Percentiles rank a stretch among this genome's conserved stretches.
phyloP scores from a whole-genome alignment of 1,140 invertebrate genomes.

The Drosophila mojavensis region DNA sequence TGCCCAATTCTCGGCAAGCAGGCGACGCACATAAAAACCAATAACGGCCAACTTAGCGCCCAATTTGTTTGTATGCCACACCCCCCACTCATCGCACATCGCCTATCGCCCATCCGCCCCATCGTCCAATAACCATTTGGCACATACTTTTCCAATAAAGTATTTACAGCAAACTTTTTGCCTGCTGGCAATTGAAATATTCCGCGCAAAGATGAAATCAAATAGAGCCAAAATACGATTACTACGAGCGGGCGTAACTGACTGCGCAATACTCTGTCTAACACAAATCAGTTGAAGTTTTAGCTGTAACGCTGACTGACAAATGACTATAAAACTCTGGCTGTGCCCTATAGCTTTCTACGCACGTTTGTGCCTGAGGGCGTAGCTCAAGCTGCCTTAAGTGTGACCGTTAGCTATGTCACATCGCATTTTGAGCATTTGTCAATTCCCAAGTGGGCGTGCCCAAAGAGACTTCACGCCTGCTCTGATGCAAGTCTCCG shows the following conservation, averaged over 20 bases:
- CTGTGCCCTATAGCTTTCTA: no score
- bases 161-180: slow-evolving; percentile 61
- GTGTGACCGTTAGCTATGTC: neutral
- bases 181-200: slow-evolving; percentile 71
- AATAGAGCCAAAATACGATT: slow-evolving; percentile 34
- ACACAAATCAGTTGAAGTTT: no score
- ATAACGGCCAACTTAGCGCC: slow-evolving; percentile 78
- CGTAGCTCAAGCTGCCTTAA: no score
- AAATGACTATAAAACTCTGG: no score
- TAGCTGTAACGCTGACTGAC: no score
- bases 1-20: neutral
- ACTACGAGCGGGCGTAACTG: neutral
- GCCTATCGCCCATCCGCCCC: neutral
- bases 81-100: neutral
- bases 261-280: neutral
- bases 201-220: slow-evolving; percentile 41
- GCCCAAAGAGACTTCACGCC: no score
- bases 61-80: slow-evolving; percentile 66
- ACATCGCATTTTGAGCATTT: neutral
- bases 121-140: slow-evolving; percentile 72
- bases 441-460: no score
- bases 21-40: slow-evolving; percentile 62
- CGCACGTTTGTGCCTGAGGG: no score
- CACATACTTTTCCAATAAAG: slow-evolving; percentile 83
- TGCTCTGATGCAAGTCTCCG: no score